phyloP scores from a whole-genome alignment of 2,888 invertebrate species.

The Acronicta alni region DNA sequence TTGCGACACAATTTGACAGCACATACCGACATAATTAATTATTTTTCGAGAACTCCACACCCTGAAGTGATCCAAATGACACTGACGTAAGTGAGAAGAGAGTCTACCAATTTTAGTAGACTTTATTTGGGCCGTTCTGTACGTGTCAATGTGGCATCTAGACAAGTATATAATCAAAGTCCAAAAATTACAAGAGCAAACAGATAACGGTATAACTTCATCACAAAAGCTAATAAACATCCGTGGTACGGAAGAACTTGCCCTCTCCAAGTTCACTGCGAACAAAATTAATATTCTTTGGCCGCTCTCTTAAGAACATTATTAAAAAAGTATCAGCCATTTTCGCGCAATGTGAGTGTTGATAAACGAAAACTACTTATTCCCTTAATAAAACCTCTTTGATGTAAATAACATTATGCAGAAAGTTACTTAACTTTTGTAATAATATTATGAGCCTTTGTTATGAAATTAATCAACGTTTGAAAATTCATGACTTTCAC shows the following conservation, averaged over 20 bases:
- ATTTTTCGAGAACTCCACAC: too few relatives aligned
- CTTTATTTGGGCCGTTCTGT: too few relatives aligned
- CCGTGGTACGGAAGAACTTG: constrained; percentile 38
- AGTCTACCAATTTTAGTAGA: too few relatives aligned
- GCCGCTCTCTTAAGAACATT: constrained; percentile 40
- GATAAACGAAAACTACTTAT: constrained; percentile 41
- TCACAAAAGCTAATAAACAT: constrained; percentile 52
- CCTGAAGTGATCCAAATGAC: too few relatives aligned
- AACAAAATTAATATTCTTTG: constrained; percentile 56
- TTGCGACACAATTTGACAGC: too few relatives aligned
- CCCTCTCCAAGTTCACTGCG: constrained; percentile 30
- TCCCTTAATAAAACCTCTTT: constrained; percentile 16
- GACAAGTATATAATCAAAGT: too few relatives aligned
- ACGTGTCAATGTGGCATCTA: too few relatives aligned
- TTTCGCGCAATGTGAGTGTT: constrained; percentile 43
- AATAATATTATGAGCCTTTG: constrained; percentile 29
- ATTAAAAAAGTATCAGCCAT: constrained; percentile 58
- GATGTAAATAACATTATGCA: constrained; percentile 29
- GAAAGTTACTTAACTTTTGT: constrained; percentile 26
- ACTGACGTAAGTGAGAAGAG: too few relatives aligned
- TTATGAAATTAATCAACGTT: constrained; percentile 11
- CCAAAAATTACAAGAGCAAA: constrained; percentile 26
- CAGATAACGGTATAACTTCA: constrained; percentile 36
- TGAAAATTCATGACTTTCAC: neutral
- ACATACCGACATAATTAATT: too few relatives aligned